Base-by-base conservation (phyloP, 2,888 invertebrate species). In the Keiferia lycopersicella region DNA sequence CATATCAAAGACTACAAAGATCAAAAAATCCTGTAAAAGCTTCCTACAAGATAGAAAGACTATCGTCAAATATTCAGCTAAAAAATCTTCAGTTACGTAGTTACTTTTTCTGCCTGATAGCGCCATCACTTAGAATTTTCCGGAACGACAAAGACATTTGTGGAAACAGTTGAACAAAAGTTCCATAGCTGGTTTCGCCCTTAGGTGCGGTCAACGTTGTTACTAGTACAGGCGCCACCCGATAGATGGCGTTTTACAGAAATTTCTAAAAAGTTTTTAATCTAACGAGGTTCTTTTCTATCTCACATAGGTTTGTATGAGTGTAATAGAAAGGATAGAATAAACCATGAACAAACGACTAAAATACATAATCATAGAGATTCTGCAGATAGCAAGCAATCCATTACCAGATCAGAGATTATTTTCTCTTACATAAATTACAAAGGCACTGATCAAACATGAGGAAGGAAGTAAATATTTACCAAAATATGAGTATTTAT, bases 21-120 rank as follows among this genome's bases (percentile, higher is more conserved):
- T 45, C 16, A 45, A 45, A 45, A 45, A 45, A 45, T 45, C 41
- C 41, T 14, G n/a, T 41, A 41, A 45, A 16, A 45, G n/a, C 45
- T 0, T 45, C 6, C 4, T n/a, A n/a, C 16, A 45, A n/a, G 45
- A 45, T 16, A 45, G 45, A n/a, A 16, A 11, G 4, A 45, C 16
- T 45, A 45, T 45, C n/a, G 6, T 45, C 6, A 45, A 45, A 7
- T 45, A 45, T 45, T 45, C 16, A 45, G 45, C 45, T 45, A 3
- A 16, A 3, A 16, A 16, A 45, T 16, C 45, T 45, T 45, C n/a
- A 1, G 12, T 41, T n/a, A n/a, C n/a, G n/a, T n/a, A n/a, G n/a
- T 16, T 1, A 16, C 45, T 45, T 45, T 45, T 41, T 45, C 16
- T n/a, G 45, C 3, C 45, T 45, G 16, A 2, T 16, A 45, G 45